Percentiles rank a stretch among this genome's conserved stretches.
Conservation (phyloP, 2,113 vertebrate species). For the Tupaia tana region DNA sequence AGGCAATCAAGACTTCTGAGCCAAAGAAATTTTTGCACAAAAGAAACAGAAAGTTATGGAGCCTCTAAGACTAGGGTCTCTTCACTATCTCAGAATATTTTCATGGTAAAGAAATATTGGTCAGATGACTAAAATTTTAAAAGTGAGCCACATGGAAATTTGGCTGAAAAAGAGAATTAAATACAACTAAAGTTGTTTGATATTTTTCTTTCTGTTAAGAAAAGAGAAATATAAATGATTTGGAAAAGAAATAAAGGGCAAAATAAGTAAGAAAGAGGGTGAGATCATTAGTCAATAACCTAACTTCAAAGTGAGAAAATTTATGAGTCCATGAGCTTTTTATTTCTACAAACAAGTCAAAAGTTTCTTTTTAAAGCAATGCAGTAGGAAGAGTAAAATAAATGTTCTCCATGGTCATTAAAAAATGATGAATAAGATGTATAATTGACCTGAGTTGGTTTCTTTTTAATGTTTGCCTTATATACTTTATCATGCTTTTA, state of each 20-base stretch:
- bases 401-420: neutral
- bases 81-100: neutral
- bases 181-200: neutral
- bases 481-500: neutral
- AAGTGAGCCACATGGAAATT: neutral
- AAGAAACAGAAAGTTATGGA: neutral
- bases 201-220: neutral
- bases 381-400: neutral
- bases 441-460: neutral
- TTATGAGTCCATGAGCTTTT: slow-evolving; percentile 5
- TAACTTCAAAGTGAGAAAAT: slow-evolving; percentile 7
- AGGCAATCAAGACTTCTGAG: neutral
- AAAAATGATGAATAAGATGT: neutral
- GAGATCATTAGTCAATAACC: neutral
- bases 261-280: neutral
- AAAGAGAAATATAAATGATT: slow-evolving; percentile 14
- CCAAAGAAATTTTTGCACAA: neutral
- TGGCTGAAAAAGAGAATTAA: neutral
- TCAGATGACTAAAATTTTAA: neutral
- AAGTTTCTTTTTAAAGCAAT: slow-evolving; percentile 24
- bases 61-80: neutral
- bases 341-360: neutral
- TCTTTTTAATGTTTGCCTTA: neutral
- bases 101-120: neutral
- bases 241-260: neutral